Base-by-base conservation (phyloP, 2,113 vertebrate genomes). In the Centropristis striata region DNA sequence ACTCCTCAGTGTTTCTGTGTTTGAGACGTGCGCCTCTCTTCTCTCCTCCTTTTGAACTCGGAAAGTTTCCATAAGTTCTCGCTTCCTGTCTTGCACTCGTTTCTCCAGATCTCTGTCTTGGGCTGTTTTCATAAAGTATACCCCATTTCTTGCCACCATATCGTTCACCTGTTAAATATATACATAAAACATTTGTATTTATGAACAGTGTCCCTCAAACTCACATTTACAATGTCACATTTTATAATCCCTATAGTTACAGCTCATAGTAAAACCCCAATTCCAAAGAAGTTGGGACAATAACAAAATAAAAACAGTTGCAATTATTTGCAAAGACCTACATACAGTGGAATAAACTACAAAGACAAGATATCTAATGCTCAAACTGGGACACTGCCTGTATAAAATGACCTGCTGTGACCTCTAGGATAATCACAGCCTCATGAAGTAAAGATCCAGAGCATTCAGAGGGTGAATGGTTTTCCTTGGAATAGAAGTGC, bases 151-250 rank as follows among this genome's bases (percentile, higher is more conserved):
- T 59, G 71, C 32, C 1, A 86, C 89, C 88, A 95, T 86, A 5
- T 50, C 41, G 25, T 95, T 92, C 54, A 95, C 91, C 95, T 96
- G 79, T 68, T 44, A 18, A 15, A 73, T 36, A 44, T 53, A 78
- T 0, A 25, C 27, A 54, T 18, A 18, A 27, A 37, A 1, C 16
- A 60, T 51, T 67, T 21, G n/a, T n/a, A n/a, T n/a, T n/a, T n/a
- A n/a, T n/a, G 23, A 5, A 1, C 28, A 54, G 39, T 13, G 8
- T 54, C 21, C 2, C 15, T 1, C 8, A 51, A 7, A 16, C 36
- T 42, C 21, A 50, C 11, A 32, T 32, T 53, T 55, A 21, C 9
- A 73, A 27, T 25, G 39, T 46, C 5, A 53, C 7, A 44, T 39
- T 59, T 47, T 4, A 37, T 12, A 25, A 9, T 27, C 16, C 16